Evolutionary conservation across 1,140 invertebrate species (phyloP).

Genomic region (Coelopa frigida): DNA sequence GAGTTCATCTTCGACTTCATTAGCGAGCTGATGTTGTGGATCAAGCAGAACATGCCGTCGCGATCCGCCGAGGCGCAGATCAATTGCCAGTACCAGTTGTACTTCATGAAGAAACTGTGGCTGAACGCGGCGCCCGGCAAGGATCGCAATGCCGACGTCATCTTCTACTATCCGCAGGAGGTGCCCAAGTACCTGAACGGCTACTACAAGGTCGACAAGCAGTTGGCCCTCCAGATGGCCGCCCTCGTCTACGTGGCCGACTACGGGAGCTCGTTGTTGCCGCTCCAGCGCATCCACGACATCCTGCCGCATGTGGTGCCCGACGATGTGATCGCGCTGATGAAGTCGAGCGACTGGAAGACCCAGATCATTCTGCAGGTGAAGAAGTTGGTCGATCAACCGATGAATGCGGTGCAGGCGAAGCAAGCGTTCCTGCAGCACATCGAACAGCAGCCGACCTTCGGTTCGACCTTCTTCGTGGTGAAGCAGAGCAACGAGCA

Average conservation of each 20-base stretch:
- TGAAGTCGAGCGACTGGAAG: conserved; percentile 77
- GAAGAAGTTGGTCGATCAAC: conserved; percentile 51
- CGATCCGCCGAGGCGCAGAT: conserved; percentile 57
- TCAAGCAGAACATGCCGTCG: conserved; percentile 67
- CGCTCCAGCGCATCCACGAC: conserved; percentile 54
- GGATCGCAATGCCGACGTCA: conserved; percentile 82
- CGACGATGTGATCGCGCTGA: conserved; percentile 65
- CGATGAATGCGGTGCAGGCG: conserved; percentile 58
- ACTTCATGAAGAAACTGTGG: conserved; percentile 97
- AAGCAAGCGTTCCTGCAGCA: conserved; percentile 79
- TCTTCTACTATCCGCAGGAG: conserved; percentile 95
- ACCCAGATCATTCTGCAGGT: conserved; percentile 51
- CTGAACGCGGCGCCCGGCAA: conserved; percentile 80
- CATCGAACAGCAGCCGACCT: conserved; percentile 70
- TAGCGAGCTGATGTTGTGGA: conserved; percentile 78
- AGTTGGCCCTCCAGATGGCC: conserved; percentile 72
- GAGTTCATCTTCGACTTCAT: conserved; percentile 97
- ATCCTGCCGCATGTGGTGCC: conserved; percentile 72
- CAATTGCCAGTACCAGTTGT: conserved; percentile 81
- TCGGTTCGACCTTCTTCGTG: conserved; percentile 94
- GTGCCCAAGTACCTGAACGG: conserved; percentile 85
- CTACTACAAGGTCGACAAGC: conserved; percentile 73
- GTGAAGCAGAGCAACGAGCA: conserved; percentile 83
- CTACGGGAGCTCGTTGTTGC: conserved; percentile 61
- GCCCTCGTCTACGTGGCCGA: conserved; percentile 69